Evolutionary conservation across 1,140 invertebrate species (phyloP).

Genomic region (Portunus trituberculatus): DNA sequence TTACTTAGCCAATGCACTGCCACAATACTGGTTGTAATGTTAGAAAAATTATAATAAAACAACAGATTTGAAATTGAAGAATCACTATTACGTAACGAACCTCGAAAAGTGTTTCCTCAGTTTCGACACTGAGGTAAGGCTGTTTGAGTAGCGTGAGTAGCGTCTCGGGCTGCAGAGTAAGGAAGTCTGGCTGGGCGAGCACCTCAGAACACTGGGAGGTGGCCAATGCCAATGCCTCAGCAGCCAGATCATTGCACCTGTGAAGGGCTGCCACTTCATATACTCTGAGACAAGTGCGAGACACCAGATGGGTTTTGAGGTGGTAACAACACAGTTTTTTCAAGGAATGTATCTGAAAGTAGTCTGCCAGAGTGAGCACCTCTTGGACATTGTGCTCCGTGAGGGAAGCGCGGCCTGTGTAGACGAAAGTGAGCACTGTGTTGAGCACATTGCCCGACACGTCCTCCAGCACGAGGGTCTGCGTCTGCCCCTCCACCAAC

Average conservation of each 20-base stretch:
- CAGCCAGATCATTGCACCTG: constrained; percentile 58
- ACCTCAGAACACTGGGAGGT: constrained; percentile 58
- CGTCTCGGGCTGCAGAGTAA: constrained; percentile 57
- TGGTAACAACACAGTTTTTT: constrained; percentile 69
- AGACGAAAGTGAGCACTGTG: constrained; percentile 54
- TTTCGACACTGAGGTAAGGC: constrained; percentile 61
- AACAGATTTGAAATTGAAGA: not conserved
- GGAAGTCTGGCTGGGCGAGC: constrained; percentile 47
- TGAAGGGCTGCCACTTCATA: constrained; percentile 67
- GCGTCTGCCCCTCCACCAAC: constrained; percentile 59
- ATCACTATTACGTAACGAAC: not conserved
- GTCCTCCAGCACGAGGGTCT: constrained; percentile 57
- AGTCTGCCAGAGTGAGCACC: constrained; percentile 67
- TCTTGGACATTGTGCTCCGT: constrained; percentile 59
- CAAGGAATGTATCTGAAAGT: constrained; percentile 69
- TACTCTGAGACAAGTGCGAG: constrained; percentile 49
- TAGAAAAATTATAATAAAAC: not conserved
- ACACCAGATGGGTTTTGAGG: constrained; percentile 48
- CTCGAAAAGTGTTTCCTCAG: constrained; percentile 50
- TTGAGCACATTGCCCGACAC: constrained; percentile 45
- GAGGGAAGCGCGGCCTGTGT: constrained; percentile 62
- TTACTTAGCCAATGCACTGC: not conserved
- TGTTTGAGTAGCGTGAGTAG: constrained; percentile 46
- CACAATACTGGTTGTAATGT: no score
- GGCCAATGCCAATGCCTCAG: constrained; percentile 47